Evolutionary conservation across 2,113 vertebrate genomes (phyloP).

Genomic region (Coturnix japonica): DNA sequence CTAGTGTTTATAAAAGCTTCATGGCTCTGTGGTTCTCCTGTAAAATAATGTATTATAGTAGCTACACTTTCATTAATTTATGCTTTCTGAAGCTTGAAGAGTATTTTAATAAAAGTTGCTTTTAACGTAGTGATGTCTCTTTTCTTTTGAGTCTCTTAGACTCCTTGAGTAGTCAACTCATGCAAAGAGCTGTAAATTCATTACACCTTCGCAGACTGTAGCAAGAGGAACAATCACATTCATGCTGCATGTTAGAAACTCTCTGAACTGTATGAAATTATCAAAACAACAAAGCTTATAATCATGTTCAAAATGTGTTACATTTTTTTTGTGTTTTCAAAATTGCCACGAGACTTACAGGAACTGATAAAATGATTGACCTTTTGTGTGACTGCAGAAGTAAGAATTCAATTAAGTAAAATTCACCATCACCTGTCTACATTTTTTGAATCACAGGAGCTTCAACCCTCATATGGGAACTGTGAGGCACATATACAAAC

Average conservation of each 20-base stretch:
- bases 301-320: background rate
- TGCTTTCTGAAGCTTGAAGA: slow-evolving; percentile 78
- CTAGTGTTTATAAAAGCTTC: slow-evolving; percentile 57
- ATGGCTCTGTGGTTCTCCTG: slow-evolving; percentile 66
- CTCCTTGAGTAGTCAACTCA: background rate
- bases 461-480: background rate
- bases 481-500: background rate
- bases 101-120: slow-evolving; percentile 81
- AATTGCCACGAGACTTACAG: accelerated
- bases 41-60: slow-evolving; percentile 85
- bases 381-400: background rate
- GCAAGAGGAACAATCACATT: background rate
- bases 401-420: background rate
- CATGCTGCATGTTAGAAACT: background rate
- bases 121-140: slow-evolving; percentile 74
- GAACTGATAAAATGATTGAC: background rate
- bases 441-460: background rate
- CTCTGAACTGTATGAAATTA: background rate
- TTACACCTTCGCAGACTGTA: background rate
- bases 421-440: accelerated
- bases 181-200: background rate
- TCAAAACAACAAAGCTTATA: background rate
- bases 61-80: slow-evolving; percentile 68
- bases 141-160: slow-evolving; percentile 60
- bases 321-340: background rate